A percentile compares a stretch with the other conserved stretches of the same genome.
Evolutionary conservation across 2,888 invertebrate genomes (phyloP).

Genomic region (Eulithis prunata): DNA sequence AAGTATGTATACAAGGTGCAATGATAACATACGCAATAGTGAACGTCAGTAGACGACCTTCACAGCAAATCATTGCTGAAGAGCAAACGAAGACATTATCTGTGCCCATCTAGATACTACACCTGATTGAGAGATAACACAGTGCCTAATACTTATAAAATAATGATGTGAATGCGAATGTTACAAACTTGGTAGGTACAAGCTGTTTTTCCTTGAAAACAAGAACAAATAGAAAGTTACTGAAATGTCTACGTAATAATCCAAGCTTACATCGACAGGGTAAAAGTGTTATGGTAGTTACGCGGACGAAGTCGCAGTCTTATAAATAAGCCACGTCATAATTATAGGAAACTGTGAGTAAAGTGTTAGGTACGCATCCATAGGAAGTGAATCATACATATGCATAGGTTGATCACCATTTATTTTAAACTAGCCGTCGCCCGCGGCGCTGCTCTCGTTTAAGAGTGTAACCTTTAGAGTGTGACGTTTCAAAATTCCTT

Average conservation of each 20-base stretch:
- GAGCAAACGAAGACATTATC: constrained; percentile 32
- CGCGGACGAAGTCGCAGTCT: too few relatives aligned
- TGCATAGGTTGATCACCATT: constrained; percentile 26
- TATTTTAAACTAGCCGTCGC: too few relatives aligned
- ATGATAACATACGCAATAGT: constrained; percentile 23
- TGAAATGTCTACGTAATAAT: too few relatives aligned
- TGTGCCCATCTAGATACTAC: constrained; percentile 25
- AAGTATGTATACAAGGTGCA: constrained; percentile 5
- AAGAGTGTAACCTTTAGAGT: too few relatives aligned
- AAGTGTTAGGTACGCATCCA: constrained; percentile 54
- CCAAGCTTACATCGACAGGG: too few relatives aligned
- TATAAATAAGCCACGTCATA: constrained; percentile 33
- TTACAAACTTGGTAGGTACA: background rate
- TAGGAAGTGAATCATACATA: constrained; percentile 58
- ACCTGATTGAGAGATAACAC: constrained; percentile 17
- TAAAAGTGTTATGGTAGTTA: too few relatives aligned
- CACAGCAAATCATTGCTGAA: constrained; percentile 23
- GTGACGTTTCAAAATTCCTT: too few relatives aligned
- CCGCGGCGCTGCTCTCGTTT: too few relatives aligned
- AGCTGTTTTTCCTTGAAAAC: too few relatives aligned
- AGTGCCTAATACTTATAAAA: constrained; percentile 1
- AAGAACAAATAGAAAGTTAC: too few relatives aligned
- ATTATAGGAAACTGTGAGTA: constrained; percentile 60
- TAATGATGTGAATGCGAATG: constrained; percentile 3
- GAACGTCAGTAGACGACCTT: constrained; percentile 31